These are phyloP conservation scores for Babyrousa celebensis DNA, from an alignment of 2,797 vertebrate species.

Conservation along the genomic window DNA sequence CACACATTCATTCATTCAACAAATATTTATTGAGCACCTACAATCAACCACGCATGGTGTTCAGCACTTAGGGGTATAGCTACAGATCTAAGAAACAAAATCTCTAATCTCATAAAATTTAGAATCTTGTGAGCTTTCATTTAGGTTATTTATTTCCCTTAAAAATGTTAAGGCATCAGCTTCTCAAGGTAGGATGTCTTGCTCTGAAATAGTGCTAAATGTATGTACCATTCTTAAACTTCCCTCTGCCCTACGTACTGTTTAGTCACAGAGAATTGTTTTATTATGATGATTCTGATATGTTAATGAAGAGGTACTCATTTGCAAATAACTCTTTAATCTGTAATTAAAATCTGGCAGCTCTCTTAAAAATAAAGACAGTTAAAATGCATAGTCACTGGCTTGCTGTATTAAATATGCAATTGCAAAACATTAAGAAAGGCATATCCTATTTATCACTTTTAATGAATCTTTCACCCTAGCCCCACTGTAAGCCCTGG, in stretches of 20 bases:
- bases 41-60: not conserved
- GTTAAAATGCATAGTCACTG: constrained; percentile 83
- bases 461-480: constrained; percentile 90
- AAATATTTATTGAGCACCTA: constrained; percentile 1
- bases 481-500: constrained; percentile 84
- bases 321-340: constrained; percentile 87
- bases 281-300: constrained; percentile 78
- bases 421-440: constrained; percentile 83
- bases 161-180: not conserved
- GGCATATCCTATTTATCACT: constrained; percentile 88
- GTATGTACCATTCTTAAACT: constrained; percentile 68
- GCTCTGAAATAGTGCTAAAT: not conserved
- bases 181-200: not conserved
- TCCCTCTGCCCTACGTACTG: constrained; percentile 37
- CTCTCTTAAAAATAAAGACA: constrained; percentile 85
- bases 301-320: constrained; percentile 86
- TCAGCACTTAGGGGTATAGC: not conserved
- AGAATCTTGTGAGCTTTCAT: not conserved
- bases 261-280: constrained; percentile 76
- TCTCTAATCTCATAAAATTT: not conserved
- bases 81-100: constrained; percentile 42
- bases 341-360: constrained; percentile 86
- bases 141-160: constrained; percentile 49
- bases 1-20: constrained; percentile 24
- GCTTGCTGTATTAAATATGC: constrained; percentile 83